Percentiles rank a stretch among this genome's conserved stretches.
phyloP scores from a whole-genome alignment of 2,797 vertebrate species.

The Pachyuromys duprasi region DNA sequence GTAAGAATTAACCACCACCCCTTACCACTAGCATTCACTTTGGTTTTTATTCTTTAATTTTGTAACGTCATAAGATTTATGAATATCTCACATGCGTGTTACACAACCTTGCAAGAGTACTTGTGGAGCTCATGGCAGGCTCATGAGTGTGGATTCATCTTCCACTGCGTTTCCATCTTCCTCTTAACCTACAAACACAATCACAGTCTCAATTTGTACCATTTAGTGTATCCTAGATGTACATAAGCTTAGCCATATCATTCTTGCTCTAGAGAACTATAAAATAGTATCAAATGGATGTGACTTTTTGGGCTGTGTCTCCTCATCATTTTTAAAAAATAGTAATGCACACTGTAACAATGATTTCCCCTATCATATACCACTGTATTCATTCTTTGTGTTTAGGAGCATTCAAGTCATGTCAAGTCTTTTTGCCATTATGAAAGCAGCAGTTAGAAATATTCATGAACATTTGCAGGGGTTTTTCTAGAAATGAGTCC shows the following conservation, averaged over 20 bases:
- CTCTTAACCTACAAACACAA: neutral
- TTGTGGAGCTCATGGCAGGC: neutral
- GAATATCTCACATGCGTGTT: neutral
- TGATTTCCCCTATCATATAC: neutral
- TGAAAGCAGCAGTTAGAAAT: conserved; percentile 12
- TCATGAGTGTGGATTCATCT: neutral
- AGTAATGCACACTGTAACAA: neutral
- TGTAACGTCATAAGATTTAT: neutral
- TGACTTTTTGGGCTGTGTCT: neutral
- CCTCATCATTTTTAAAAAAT: neutral
- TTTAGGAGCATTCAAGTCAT: conserved; percentile 16
- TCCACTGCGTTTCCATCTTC: neutral
- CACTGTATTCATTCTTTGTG: neutral
- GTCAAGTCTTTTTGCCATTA: neutral
- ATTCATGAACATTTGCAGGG: conserved; percentile 21
- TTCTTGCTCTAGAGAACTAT: conserved; percentile 10
- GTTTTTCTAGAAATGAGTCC: conserved; percentile 14
- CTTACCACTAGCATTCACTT: conserved; percentile 12
- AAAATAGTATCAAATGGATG: neutral
- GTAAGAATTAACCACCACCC: neutral
- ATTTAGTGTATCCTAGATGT: neutral
- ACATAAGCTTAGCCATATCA: neutral
- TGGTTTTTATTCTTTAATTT: conserved; percentile 32
- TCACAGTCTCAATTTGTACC: neutral
- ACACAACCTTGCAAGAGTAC: neutral